Evolutionary conservation across 1,140 invertebrate genomes (phyloP), one percentile per base, ranked within the genome.

Genomic region (Leguminivora glycinivorella): DNA sequence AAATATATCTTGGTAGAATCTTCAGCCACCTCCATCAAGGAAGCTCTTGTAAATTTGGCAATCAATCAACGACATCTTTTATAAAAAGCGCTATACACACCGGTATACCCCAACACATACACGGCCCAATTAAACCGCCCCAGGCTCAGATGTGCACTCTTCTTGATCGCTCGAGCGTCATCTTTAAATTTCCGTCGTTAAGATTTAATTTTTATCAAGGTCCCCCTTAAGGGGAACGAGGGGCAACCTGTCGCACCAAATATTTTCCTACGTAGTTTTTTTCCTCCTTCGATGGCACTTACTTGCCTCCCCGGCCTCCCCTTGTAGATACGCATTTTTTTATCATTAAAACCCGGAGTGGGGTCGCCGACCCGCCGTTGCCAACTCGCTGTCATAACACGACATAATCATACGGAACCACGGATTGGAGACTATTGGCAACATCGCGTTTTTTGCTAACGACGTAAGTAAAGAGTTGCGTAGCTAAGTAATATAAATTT

Each of bases 141-240:
- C 79, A 67, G 79, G 78, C 89, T 91, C 89, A 89, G 87, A 89
- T 91, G 87, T 79, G 80, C 83, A 85, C 87, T 89, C 85, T 88
- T 89, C 89, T 91, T 91, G 89, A 91, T 91, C 89, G 85, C 80
- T 89, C 76, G 87, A 89, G 87, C 89, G 84, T 90, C 88, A 87
- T 91, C 89, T 91, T 89, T 90, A 91, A 91, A 91, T 91, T 91
- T 91, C 88, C 89, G 88, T 86, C 87, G 88, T 89, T 90, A 91
- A 91, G 89, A 91, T 91, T 91, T 91, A 91, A 91, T 91, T 91
- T 91, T 88, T 89, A 91, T 87, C 85, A 87, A 84, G 79, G 75
- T 79, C 79, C 63, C 76, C 73, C 74, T 68, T 72, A 40, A 69
- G 58, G 70, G 73, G 63, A 77, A 71, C 78, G 74, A 52, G 70